Evolutionary conservation across 1,140 invertebrate genomes (phyloP), one percentile per base, ranked within the genome.

Genomic region (Nebria ingens): DNA sequence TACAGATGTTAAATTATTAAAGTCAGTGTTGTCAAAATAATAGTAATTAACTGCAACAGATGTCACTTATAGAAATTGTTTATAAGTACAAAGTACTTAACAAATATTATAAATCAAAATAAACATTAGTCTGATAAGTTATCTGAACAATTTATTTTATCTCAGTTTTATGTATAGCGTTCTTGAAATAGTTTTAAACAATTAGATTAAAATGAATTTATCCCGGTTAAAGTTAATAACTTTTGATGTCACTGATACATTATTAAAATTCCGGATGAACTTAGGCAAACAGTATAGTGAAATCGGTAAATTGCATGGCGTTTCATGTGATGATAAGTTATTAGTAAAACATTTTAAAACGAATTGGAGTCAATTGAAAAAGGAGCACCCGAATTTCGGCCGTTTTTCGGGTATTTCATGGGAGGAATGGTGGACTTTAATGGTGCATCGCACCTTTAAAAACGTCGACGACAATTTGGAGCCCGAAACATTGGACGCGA

Each of bases 191-290:
- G n/a, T n/a, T n/a, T n/a, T n/a, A n/a, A n/a, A n/a, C n/a, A n/a
- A n/a, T n/a, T n/a, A n/a, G n/a, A n/a, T n/a, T n/a, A n/a, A n/a
- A n/a, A 73, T 71, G 60, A 69, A 68, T 54, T 56, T 73, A 21
- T 63, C 71, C 19, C 71, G 68, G 34, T 74, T 79, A 20, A 72
- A 76, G 55, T 69, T 92, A 58, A 78, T 94, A 49, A 94, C 91
- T 13, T 91, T 95, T 66, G 91, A 94, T 72, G 83, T 89, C 12
- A 94, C 88, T 4, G 87, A 89, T 57, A 94, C 91, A 0, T 67
- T 94, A 40, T 67, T 94, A 19, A 81, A 81, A 65, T 84, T 89
- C 62, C 71, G 76, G 19, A 75, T 79, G 2, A 73, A 79, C 51
- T 79, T 87, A n/a, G 86, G 83, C 51, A 73, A 85, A 54, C 79